phyloP scores from a whole-genome alignment of 2,888 invertebrate species.

The Mactromeris polynyma region DNA sequence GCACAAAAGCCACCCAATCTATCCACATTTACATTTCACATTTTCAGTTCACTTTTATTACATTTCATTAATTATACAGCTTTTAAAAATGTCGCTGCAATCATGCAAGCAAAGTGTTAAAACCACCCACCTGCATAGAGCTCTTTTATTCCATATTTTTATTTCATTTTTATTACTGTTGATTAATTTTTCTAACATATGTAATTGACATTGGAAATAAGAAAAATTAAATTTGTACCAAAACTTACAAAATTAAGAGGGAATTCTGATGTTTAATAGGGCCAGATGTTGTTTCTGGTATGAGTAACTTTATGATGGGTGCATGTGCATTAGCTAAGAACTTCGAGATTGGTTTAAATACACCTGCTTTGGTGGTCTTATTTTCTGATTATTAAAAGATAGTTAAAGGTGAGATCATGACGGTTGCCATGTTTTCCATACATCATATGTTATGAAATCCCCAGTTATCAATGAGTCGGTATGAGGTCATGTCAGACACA shows the following conservation, averaged over 20 bases:
- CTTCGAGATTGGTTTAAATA: neutral
- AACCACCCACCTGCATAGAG: neutral
- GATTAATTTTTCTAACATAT: conserved; percentile 10
- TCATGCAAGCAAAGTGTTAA: neutral
- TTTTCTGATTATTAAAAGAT: neutral
- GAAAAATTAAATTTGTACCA: conserved; percentile 4
- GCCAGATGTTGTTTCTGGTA: neutral
- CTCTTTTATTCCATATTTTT: neutral
- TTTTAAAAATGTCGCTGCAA: too few species aligned
- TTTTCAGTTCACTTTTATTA: too few species aligned
- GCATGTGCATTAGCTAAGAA: neutral
- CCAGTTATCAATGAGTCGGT: neutral
- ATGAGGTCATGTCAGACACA: conserved; percentile 5
- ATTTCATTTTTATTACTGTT: neutral
- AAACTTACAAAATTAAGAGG: neutral
- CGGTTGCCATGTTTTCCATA: neutral
- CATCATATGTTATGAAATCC: neutral
- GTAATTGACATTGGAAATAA: neutral
- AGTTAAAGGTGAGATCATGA: neutral
- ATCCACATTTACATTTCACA: too few species aligned
- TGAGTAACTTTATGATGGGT: neutral
- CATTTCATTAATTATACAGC: too few species aligned
- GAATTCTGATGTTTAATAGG: neutral
- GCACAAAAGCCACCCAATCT: too few species aligned
- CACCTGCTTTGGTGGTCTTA: neutral